Evolutionary conservation across 2,113 vertebrate species (phyloP).

Genomic region (Silurus asotus): DNA sequence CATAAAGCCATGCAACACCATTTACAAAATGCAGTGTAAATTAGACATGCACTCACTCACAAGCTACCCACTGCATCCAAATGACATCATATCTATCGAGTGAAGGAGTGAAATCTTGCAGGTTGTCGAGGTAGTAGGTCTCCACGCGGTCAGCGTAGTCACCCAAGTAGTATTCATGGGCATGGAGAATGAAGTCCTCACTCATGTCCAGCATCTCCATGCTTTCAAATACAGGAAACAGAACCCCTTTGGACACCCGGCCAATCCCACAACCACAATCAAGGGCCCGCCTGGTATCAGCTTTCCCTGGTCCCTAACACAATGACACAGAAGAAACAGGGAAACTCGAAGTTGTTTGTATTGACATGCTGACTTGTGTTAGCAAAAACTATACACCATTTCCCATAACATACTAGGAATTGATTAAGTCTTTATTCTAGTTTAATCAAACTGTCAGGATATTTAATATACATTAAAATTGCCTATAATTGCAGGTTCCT

Average conservation of each 20-base stretch:
- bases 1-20: not conserved
- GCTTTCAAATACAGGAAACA: conserved; percentile 86
- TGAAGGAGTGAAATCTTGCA: conserved; percentile 86
- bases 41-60: conserved; percentile 72
- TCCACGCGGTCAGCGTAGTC: conserved; percentile 80
- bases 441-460: not conserved
- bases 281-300: conserved; percentile 81
- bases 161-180: conserved; percentile 85
- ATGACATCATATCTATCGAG: conserved; percentile 86
- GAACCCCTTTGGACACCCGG: conserved; percentile 87
- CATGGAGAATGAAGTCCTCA: conserved; percentile 88
- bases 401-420: not conserved
- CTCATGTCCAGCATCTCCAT: conserved; percentile 95
- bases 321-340: conserved; percentile 4
- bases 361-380: not conserved
- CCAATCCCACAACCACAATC: conserved; percentile 94
- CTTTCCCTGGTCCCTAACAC: conserved; percentile 82
- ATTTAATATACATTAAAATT: not conserved
- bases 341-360: not conserved
- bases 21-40: not conserved
- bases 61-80: conserved; percentile 98
- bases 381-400: not conserved
- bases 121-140: conserved; percentile 85
- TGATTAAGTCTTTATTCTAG: not conserved
- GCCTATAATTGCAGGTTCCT: too few species aligned